Conservation (phyloP, 2,797 vertebrate species). For the Muscicapa comitata region DNA sequence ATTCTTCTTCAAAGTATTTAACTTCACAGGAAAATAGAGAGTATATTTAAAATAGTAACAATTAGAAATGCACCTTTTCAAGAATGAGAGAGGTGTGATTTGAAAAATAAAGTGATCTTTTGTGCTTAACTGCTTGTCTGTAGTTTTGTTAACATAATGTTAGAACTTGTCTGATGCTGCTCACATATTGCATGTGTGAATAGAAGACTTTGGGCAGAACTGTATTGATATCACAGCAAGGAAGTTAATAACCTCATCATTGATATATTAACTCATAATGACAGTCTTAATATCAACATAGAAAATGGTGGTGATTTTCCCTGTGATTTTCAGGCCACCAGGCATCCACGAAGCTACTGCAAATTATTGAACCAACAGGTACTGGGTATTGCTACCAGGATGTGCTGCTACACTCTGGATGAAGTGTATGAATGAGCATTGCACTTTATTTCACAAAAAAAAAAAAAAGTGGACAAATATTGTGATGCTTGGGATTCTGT, state of each 20-base stretch:
- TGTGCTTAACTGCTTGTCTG: conserved; percentile 11
- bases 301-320: background rate
- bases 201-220: background rate
- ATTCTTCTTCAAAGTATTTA: conserved; percentile 45
- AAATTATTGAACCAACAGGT: background rate
- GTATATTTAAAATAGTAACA: conserved; percentile 5
- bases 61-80: background rate
- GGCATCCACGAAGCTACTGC: background rate
- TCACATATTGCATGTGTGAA: background rate
- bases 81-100: background rate
- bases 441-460: background rate
- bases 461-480: background rate
- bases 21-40: background rate
- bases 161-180: background rate
- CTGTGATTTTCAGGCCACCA: background rate
- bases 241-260: background rate
- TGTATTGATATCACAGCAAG: background rate
- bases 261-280: background rate
- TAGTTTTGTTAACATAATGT: background rate
- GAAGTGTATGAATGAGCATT: background rate
- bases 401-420: background rate
- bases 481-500: background rate
- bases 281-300: background rate
- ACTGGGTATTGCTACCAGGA: background rate
- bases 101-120: conserved; percentile 49